phyloP scores from a whole-genome alignment of 2,797 vertebrate species.

The Passerculus sandwichensis region DNA sequence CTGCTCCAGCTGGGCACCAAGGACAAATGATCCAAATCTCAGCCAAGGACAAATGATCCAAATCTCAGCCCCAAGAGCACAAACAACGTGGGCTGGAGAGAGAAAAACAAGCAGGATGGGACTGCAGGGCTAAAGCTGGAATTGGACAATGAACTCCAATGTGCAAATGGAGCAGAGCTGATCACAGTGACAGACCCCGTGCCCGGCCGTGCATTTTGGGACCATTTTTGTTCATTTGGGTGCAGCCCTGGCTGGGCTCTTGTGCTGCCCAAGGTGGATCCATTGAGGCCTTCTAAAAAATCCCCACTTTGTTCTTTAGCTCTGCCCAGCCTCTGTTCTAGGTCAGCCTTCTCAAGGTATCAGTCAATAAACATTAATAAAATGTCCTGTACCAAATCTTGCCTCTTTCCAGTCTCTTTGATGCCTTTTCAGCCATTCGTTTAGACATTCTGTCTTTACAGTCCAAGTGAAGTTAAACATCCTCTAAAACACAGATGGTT shows the following conservation, averaged over 20 bases:
- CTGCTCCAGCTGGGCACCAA: background rate
- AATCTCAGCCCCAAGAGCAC: background rate
- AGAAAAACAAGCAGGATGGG: background rate
- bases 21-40: background rate
- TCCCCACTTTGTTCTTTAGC: too few species aligned
- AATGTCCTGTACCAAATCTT: background rate
- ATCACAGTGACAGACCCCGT: accelerated
- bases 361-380: background rate
- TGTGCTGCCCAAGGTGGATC: too few species aligned
- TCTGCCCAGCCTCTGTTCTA: too few species aligned
- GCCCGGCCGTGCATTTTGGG: accelerated
- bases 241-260: background rate
- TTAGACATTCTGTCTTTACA: background rate
- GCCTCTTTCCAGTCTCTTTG: background rate
- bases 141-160: background rate
- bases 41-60: background rate
- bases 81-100: background rate
- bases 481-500: constrained; percentile 10
- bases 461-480: background rate
- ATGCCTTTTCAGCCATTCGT: background rate
- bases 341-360: too few species aligned
- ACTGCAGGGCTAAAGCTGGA: background rate
- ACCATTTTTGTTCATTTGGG: background rate
- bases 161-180: background rate
- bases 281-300: too few species aligned